Evolutionary conservation across 2,797 vertebrate genomes (phyloP).

Genomic region (Otolemur crassicaudatus): DNA sequence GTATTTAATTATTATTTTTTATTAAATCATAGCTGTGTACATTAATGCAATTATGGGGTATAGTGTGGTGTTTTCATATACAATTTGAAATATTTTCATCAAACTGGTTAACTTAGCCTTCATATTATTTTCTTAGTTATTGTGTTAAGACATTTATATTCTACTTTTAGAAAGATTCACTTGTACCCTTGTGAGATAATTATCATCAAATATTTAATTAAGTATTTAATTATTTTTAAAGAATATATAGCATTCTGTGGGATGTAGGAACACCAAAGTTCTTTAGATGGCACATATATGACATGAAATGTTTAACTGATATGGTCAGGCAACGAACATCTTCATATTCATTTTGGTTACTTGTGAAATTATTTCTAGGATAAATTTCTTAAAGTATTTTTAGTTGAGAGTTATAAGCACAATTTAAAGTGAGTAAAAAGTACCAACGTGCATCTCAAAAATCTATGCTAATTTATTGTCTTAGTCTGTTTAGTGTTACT

Average conservation of each 20-base stretch:
- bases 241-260: background rate
- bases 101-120: too few species aligned
- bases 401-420: background rate
- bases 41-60: too few species aligned
- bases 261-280: background rate
- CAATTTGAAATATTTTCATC: too few species aligned
- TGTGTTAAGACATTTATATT: too few species aligned
- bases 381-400: constrained; percentile 45
- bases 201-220: background rate
- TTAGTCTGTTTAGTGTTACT: background rate
- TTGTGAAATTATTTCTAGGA: background rate
- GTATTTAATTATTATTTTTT: background rate
- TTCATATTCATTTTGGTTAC: background rate
- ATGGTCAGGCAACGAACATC: background rate
- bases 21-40: too few species aligned
- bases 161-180: too few species aligned
- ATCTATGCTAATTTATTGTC: background rate
- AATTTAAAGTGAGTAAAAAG: constrained; percentile 33
- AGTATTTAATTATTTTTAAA: background rate
- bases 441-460: background rate
- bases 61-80: too few species aligned
- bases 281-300: background rate
- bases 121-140: too few species aligned
- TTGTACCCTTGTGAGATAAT: too few species aligned
- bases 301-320: background rate